phyloP scores from a whole-genome alignment of 2,797 vertebrate genomes.

The Valencia hispanica region DNA sequence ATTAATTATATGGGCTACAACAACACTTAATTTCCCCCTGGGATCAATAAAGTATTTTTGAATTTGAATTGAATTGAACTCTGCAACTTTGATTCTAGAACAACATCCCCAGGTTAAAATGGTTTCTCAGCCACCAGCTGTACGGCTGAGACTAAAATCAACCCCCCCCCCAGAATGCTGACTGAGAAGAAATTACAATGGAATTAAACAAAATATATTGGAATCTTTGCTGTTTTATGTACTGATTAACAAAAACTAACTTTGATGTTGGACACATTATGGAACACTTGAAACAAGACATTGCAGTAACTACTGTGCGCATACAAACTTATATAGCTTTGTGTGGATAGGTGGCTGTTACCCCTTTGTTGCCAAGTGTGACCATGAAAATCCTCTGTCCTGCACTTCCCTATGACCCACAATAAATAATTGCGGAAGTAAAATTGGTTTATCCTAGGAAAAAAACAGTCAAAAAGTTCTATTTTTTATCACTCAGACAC shows the following conservation, averaged over 20 bases:
- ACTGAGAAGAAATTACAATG: neutral
- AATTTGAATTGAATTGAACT: too few species aligned
- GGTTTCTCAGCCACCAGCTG: neutral
- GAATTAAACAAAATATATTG: neutral
- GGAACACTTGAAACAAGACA: neutral
- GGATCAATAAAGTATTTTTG: too few species aligned
- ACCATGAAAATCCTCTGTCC: neutral
- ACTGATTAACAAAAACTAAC: neutral
- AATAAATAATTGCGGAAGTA: neutral
- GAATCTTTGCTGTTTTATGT: neutral
- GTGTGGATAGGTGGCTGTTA: too few species aligned
- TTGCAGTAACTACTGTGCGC: neutral
- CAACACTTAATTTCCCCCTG: too few species aligned
- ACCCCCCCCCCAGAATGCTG: neutral
- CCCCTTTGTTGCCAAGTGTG: neutral
- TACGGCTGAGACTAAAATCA: too few species aligned
- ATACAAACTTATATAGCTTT: too few species aligned
- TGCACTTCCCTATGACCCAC: neutral
- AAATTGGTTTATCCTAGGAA: neutral
- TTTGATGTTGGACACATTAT: neutral
- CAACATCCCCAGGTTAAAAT: neutral
- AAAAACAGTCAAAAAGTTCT: slow-evolving; percentile 6
- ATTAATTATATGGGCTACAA: too few species aligned
- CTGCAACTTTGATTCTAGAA: neutral
- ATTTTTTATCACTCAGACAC: slow-evolving; percentile 16